Conservation (phyloP, 2,113 vertebrate genomes). For the Manacus vitellinus region DNA sequence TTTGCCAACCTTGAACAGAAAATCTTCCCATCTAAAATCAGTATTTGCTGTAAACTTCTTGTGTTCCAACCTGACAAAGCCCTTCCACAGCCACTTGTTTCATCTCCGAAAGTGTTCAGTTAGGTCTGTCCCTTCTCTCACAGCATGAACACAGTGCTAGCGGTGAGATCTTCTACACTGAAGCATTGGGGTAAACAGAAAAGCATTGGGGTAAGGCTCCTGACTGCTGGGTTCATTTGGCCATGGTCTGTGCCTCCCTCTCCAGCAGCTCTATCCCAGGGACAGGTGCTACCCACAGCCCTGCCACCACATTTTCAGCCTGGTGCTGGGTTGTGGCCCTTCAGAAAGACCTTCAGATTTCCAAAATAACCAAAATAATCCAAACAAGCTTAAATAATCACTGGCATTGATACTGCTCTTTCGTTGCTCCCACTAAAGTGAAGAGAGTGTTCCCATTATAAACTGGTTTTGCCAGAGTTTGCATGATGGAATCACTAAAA, state of each 20-base stretch:
- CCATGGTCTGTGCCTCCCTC: rapidly evolving
- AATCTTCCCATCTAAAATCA: not conserved
- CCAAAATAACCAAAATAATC: not conserved
- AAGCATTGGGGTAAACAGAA: not conserved
- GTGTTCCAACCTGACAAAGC: not conserved
- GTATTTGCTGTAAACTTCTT: not conserved
- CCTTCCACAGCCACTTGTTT: not conserved
- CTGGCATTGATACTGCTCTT: not conserved
- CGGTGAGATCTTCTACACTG: not conserved
- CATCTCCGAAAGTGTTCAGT: not conserved
- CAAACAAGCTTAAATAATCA: not conserved
- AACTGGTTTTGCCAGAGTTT: not conserved
- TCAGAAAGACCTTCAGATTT: not conserved
- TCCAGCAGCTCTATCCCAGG: not conserved
- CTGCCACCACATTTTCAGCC: not conserved
- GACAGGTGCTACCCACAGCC: not conserved
- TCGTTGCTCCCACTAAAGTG: not conserved
- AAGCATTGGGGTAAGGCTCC: not conserved
- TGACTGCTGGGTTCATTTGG: not conserved
- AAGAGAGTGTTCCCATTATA: constrained; percentile 3
- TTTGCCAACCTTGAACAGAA: not conserved
- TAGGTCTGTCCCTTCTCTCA: not conserved
- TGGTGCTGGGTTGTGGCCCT: not conserved
- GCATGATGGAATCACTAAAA: constrained; percentile 4
- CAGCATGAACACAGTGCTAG: not conserved